Base-by-base conservation (phyloP, 2,113 vertebrate genomes). In the Oxyruncus cristatus region DNA sequence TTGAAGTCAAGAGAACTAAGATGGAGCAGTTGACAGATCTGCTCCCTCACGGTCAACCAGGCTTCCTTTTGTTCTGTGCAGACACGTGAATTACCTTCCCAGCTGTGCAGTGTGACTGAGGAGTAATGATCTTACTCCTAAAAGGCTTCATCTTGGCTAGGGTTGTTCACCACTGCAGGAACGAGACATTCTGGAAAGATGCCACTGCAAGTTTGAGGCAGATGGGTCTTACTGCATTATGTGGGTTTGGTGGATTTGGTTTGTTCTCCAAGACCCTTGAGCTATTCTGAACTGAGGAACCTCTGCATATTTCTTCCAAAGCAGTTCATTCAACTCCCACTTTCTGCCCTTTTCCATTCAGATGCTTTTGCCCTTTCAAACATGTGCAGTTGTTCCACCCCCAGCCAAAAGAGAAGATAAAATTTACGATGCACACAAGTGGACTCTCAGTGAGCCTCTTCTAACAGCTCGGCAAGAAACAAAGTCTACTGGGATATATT, bases 401-500 rank as follows among this genome's bases (percentile, higher is more conserved):
- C 17, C 52, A 94, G 44, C 76, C 63, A 83, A 89, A 84, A 58
- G 44, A 88, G 65, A 78, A 85, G 92, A 89, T 82, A 56, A 81
- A 94, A 92, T 67, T 62, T 59, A 81, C 2, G 0, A 11, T 2
- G 11, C 39, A 86, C 23, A 6, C 33, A 68, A 71, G 44, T 6
- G 2, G 21, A 53, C 27, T 75, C 42, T 80, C 56, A 62, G 73
- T 61, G 59, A 91, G 73, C 53, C 68, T 94, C 58, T 89, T 95
- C 76, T 76, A 91, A 86, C 62, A 94, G 84, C 87, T 85, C n/a
- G 1, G 68, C 82, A 85, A 96, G 85, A 89, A 91, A 76, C n/a
- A 66, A 90, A 83, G 53, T 74, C 94, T 82, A 50, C 28, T 70
- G 93, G 92, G 93, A 94, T 65, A 73, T 46, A 74, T 87, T 85